A percentile compares a stretch with the other conserved stretches of the same genome.
Conservation (phyloP, 2,888 invertebrate genomes). For the Buathra laborator region DNA sequence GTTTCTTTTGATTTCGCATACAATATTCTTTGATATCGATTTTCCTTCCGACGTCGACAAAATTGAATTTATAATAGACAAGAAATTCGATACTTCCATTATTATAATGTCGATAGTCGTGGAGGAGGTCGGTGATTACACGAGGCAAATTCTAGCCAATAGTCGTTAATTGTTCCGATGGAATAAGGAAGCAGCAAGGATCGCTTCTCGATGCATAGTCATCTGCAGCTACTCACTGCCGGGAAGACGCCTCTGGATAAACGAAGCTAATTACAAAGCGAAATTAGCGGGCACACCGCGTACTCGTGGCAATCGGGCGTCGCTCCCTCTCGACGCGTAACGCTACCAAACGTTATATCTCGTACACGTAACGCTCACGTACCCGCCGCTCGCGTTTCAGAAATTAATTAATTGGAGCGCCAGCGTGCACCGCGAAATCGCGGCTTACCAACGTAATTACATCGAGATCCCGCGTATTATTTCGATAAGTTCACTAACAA, state of each 20-base stretch:
- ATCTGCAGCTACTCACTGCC: not conserved
- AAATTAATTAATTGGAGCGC: constrained; percentile 64
- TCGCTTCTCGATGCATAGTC: not conserved
- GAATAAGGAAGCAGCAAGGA: not conserved
- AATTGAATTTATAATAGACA: not conserved
- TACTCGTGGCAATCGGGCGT: constrained; percentile 14
- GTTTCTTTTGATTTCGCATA: too few relatives aligned
- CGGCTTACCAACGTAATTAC: constrained; percentile 51
- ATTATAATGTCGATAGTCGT: not conserved
- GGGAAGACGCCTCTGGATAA: constrained; percentile 68
- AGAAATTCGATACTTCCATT: not conserved
- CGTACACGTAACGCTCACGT: constrained; percentile 38
- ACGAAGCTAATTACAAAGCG: constrained; percentile 75
- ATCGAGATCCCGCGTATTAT: constrained; percentile 55
- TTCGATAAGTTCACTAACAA: constrained; percentile 53
- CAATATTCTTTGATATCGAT: not conserved
- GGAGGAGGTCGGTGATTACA: not conserved
- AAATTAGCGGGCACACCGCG: constrained; percentile 71
- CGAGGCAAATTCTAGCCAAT: not conserved
- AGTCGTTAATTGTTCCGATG: constrained; percentile 73
- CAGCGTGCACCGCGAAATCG: constrained; percentile 46
- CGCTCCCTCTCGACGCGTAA: constrained; percentile 15
- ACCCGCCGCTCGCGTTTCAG: constrained; percentile 40
- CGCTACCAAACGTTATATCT: constrained; percentile 38
- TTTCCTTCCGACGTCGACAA: not conserved